Conservation (phyloP, 1,140 invertebrate genomes). For the Orussus abietinus region DNA sequence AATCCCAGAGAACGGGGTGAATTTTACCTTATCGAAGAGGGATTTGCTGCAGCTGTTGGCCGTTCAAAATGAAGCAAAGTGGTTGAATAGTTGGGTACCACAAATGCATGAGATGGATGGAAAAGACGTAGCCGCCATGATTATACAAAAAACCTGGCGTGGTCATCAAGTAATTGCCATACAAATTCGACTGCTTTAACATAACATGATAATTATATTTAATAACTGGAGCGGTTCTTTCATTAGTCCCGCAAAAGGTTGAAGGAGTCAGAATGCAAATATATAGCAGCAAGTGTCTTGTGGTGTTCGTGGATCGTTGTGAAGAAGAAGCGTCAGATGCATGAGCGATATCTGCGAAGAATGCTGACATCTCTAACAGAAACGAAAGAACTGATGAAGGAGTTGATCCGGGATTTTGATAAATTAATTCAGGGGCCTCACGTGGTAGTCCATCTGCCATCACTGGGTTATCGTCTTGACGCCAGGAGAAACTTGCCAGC, state of each 20-base stretch:
- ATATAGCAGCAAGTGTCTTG: constrained; percentile 23
- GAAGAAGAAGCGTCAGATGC: constrained; percentile 14
- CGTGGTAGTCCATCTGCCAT: constrained; percentile 19
- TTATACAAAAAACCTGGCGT: constrained; percentile 21
- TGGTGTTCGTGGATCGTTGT: constrained; percentile 19
- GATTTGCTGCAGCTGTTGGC: constrained; percentile 15
- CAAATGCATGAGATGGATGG: constrained; percentile 11
- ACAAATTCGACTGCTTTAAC: not conserved
- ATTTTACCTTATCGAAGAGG: constrained; percentile 5
- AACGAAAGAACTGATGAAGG: constrained; percentile 9
- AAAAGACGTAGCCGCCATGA: constrained; percentile 13
- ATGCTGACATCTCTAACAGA: constrained; percentile 17
- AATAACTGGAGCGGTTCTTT: too few species aligned
- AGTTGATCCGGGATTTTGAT: constrained; percentile 12
- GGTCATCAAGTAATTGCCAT: constrained; percentile 18
- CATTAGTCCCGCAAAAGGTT: constrained; percentile 12
- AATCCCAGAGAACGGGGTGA: constrained; percentile 13
- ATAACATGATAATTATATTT: too few species aligned
- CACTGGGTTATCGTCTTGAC: constrained; percentile 14
- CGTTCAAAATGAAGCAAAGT: not conserved
- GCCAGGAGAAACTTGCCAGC: constrained; percentile 6
- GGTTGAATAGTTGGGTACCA: constrained; percentile 11
- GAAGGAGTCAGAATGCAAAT: constrained; percentile 13
- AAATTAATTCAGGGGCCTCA: constrained; percentile 10
- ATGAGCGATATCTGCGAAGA: constrained; percentile 13